Conservation (phyloP, 2,888 invertebrate species). For the Muschampia plurimacula region DNA sequence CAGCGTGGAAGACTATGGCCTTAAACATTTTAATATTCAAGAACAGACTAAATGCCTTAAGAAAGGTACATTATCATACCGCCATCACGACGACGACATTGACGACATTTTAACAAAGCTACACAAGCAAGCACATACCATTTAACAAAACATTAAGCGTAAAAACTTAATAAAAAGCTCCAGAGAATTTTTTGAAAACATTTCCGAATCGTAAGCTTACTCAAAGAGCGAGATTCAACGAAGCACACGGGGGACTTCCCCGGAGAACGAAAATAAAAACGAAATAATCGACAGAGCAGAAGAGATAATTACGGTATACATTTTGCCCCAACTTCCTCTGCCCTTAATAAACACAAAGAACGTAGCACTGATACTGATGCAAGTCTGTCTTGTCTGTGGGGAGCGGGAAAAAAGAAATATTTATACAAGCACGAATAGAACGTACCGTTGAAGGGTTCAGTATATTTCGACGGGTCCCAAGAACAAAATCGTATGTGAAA, state of each 20-base stretch:
- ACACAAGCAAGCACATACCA: neutral
- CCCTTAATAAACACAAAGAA: constrained; percentile 42
- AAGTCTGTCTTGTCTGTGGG: constrained; percentile 32
- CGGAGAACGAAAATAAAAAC: constrained; percentile 17
- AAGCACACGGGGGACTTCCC: constrained; percentile 6
- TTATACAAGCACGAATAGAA: constrained; percentile 21
- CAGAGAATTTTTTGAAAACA: neutral
- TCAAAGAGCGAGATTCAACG: constrained; percentile 4
- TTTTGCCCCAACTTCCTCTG: constrained; percentile 30
- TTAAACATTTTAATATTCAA: no score
- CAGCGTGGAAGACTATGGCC: no score
- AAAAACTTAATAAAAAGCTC: neutral
- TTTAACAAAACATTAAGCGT: neutral
- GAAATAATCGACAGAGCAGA: constrained; percentile 35
- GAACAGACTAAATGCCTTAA: no score
- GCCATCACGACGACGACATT: no score
- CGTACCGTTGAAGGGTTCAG: neutral
- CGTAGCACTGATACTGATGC: constrained; percentile 34
- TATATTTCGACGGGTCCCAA: neutral
- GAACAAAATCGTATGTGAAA: no score
- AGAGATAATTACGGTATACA: constrained; percentile 36
- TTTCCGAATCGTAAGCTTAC: neutral
- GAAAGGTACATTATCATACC: neutral
- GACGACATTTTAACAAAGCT: neutral
- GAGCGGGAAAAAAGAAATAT: constrained; percentile 25